These are phyloP conservation scores for Achatina immaculata DNA, from an alignment of 1,140 invertebrate species.

Conservation along the genomic window DNA sequence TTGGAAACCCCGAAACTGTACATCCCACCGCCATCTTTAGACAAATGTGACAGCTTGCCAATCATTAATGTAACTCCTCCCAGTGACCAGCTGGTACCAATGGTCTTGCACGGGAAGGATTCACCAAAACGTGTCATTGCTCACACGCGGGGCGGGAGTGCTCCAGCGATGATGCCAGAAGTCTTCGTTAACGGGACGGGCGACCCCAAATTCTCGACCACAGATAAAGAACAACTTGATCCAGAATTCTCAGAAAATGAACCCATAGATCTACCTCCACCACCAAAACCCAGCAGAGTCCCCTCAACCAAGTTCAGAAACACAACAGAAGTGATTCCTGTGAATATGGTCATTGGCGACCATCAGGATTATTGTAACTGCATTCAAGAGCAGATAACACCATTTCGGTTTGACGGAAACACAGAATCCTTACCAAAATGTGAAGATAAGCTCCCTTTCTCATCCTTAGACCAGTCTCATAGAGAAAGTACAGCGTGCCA, in stretches of 20 bases:
- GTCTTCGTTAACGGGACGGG: slow-evolving; percentile 48
- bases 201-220: slow-evolving; percentile 14
- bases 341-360: slow-evolving; percentile 58
- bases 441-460: background rate
- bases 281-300: slow-evolving; percentile 81
- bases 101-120: slow-evolving; percentile 51
- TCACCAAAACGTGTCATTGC: slow-evolving; percentile 61
- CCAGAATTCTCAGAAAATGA: slow-evolving; percentile 59
- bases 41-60: slow-evolving; percentile 60
- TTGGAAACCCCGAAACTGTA: background rate
- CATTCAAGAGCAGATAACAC: slow-evolving; percentile 59
- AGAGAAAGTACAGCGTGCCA: background rate
- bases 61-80: slow-evolving; percentile 44
- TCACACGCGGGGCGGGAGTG: slow-evolving; percentile 72
- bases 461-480: background rate
- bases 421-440: slow-evolving; percentile 26
- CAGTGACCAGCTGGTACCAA: background rate
- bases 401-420: slow-evolving; percentile 53
- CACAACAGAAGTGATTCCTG: slow-evolving; percentile 53
- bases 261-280: slow-evolving; percentile 71
- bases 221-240: slow-evolving; percentile 28
- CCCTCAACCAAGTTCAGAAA: slow-evolving; percentile 71
- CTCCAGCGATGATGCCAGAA: slow-evolving; percentile 73
- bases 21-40: slow-evolving; percentile 45
- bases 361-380: slow-evolving; percentile 69